Evolutionary conservation across 2,888 invertebrate genomes (phyloP).

Genomic region (Galerucella pusilla): DNA sequence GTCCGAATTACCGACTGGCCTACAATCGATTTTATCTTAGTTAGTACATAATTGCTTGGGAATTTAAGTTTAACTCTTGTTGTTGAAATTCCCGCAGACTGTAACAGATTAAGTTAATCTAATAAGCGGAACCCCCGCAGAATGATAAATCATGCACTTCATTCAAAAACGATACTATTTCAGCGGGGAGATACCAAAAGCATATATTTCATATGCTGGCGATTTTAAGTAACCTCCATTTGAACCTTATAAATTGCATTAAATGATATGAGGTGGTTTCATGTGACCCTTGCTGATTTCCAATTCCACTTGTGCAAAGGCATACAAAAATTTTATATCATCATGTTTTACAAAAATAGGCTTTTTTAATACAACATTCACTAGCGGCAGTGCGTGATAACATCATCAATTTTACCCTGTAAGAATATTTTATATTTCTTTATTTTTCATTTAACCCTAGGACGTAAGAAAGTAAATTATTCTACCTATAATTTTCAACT

Average conservation of each 20-base stretch:
- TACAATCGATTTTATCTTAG: slow-evolving; percentile 53
- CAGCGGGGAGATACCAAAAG: slow-evolving; percentile 36
- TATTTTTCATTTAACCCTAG: no score
- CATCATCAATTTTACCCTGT: no score
- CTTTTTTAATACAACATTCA: no score
- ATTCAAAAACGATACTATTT: slow-evolving; percentile 41
- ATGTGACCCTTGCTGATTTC: slow-evolving; percentile 17
- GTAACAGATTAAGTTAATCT: slow-evolving; percentile 60
- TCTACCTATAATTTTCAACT: no score
- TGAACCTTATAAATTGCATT: slow-evolving; percentile 22
- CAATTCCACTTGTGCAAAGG: background rate
- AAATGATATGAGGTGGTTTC: slow-evolving; percentile 13
- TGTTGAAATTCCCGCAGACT: slow-evolving; percentile 53
- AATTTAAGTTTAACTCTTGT: slow-evolving; percentile 51
- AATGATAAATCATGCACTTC: slow-evolving; percentile 55
- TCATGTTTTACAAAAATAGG: no score
- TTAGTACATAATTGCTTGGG: slow-evolving; percentile 59
- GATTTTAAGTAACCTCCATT: slow-evolving; percentile 24
- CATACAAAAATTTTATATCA: background rate
- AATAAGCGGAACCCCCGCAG: slow-evolving; percentile 58
- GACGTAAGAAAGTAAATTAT: no score
- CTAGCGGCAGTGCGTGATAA: no score
- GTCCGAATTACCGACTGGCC: slow-evolving; percentile 28
- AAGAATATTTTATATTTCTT: no score
- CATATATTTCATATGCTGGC: slow-evolving; percentile 30